Conservation (phyloP, 2,888 invertebrate genomes). For the Trichacis sp. region DNA sequence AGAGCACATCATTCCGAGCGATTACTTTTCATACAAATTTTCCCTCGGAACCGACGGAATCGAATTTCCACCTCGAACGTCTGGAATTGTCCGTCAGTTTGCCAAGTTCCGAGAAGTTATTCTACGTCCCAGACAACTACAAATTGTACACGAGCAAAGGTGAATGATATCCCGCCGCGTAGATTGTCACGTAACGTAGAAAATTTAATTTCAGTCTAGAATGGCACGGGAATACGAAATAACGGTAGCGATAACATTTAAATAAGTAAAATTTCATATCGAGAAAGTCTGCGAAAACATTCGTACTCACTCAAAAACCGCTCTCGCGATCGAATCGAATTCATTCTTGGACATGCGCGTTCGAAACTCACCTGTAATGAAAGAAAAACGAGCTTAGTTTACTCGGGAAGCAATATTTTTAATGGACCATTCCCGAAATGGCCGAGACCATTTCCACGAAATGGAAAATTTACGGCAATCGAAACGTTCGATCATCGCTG, state of each 20-base stretch:
- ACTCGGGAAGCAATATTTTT: background rate
- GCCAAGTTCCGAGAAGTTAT: background rate
- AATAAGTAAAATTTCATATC: background rate
- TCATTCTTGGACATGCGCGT: background rate
- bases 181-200: background rate
- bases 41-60: background rate
- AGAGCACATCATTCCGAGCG: background rate
- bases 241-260: background rate
- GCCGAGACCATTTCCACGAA: background rate
- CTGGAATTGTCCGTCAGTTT: background rate
- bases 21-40: background rate
- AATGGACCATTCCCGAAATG: background rate
- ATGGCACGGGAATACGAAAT: background rate
- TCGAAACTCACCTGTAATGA: constrained; percentile 1
- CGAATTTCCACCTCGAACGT: background rate
- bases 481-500: background rate
- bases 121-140: background rate
- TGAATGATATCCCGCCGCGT: background rate
- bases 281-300: background rate
- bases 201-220: background rate
- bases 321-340: background rate
- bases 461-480: background rate
- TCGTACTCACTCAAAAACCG: background rate
- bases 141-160: background rate
- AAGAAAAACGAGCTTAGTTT: background rate